phyloP scores from a whole-genome alignment of 1,140 invertebrate genomes.

The Calliopsis andreniformis region DNA sequence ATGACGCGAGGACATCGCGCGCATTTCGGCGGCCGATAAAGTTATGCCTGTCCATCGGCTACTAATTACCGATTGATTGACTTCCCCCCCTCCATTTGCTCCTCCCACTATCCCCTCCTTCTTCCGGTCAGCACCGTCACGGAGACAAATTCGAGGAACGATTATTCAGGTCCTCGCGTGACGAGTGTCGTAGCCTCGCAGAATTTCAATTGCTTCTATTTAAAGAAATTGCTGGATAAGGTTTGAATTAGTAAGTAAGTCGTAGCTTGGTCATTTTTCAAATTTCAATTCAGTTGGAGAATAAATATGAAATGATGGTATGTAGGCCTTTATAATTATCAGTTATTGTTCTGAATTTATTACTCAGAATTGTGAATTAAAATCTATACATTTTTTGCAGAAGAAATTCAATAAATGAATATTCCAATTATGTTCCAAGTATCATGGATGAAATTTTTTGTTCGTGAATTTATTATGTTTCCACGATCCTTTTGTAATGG shows the following conservation, averaged over 20 bases:
- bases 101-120: no score
- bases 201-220: background rate
- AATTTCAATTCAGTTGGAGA: no score
- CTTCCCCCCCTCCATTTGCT: constrained; percentile 48
- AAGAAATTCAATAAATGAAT: background rate
- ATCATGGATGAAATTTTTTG: background rate
- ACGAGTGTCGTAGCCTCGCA: no score
- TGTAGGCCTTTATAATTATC: no score
- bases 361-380: no score
- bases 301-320: no score
- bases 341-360: no score
- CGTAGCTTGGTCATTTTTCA: no score
- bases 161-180: background rate
- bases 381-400: no score
- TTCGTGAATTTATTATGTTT: constrained; percentile 8
- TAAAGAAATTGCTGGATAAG: no score
- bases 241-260: background rate
- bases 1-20: constrained; percentile 46
- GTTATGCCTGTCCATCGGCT: constrained; percentile 63
- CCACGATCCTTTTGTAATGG: background rate
- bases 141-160: constrained; percentile 35
- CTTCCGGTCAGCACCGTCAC: constrained; percentile 12
- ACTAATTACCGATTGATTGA: constrained; percentile 65
- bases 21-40: constrained; percentile 59
- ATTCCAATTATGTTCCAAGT: background rate